Base-by-base conservation (phyloP, 2,888 invertebrate species). In the Antheraea yamamai region DNA sequence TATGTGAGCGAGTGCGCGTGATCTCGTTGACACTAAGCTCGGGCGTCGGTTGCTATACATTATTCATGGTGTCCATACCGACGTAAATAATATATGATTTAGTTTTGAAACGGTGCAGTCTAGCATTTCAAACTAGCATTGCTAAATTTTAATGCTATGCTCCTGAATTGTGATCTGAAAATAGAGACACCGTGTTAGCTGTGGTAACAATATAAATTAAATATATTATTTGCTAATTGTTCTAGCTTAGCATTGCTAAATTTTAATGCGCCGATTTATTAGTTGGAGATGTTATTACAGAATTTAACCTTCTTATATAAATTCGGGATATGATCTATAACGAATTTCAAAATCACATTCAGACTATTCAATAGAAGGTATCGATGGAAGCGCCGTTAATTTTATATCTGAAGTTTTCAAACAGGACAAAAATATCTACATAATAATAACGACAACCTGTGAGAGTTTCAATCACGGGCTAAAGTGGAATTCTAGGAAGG, bases 21-120 rank as follows among this genome's bases (percentile, higher is more conserved):
- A 93, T 93, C 92, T 91, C 91, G 91, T 93, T 89, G 93, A 89
- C 91, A 89, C 88, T 91, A 91, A 92, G 91, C 92, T 88, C 86
- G 86, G 84, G 84, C 84, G 83, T 85, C 86, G 86, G 84, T 81
- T 85, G 84, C 83, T 80, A 89, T 93, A 90, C 92, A 93, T 93
- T 92, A 93, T 93, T 93, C 93, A 93, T 91, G 83, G 84, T 88
- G 86, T 87, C 87, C 84, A 82, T 82, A 84, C 84, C 87, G 85
- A 82, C 84, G 84, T 83, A 85, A 87, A 89, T 90, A 89, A 88
- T 89, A 85, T 85, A 85, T 86, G 85, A 85, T 83, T 84, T 83
- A 85, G 84, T 86, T 86, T 85, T 83, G 80, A 83, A 87, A 84
- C 80, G 82, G 73, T 75, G 85, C 80, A 82, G 73, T 72, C 26